Conservation (phyloP, 2,888 invertebrate species). For the Dynastes hyllus region DNA sequence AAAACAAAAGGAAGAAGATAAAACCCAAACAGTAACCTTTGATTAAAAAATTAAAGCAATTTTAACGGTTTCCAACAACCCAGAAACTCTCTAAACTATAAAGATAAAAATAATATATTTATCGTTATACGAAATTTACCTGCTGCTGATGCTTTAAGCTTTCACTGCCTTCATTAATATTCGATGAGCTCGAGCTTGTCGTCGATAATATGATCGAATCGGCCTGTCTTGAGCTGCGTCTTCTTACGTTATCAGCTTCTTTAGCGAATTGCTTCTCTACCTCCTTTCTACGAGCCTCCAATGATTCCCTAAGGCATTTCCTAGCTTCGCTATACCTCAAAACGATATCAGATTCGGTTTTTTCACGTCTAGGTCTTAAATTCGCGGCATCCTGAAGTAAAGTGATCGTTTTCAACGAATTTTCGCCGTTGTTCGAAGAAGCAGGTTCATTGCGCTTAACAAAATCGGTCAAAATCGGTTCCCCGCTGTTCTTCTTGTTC, state of each 20-base stretch:
- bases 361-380: constrained; percentile 85
- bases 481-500: constrained; percentile 75
- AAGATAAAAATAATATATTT: constrained; percentile 46
- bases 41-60: too few relatives aligned
- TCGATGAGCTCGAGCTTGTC: not conserved
- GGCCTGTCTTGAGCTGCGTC: constrained; percentile 71
- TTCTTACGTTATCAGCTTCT: constrained; percentile 70
- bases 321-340: constrained; percentile 77
- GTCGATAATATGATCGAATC: constrained; percentile 66
- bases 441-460: constrained; percentile 70
- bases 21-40: not conserved
- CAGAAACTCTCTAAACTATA: constrained; percentile 7
- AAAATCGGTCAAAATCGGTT: constrained; percentile 83
- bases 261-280: constrained; percentile 70
- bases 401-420: constrained; percentile 49
- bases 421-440: constrained; percentile 33
- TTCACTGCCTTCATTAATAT: constrained; percentile 63
- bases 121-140: constrained; percentile 64
- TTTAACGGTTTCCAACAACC: not conserved
- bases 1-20: too few relatives aligned
- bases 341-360: constrained; percentile 91
- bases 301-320: constrained; percentile 71
- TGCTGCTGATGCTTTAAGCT: constrained; percentile 68
- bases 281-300: constrained; percentile 72
- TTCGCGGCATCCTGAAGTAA: constrained; percentile 65